phyloP scores from a whole-genome alignment of 2,797 vertebrate genomes.

The Synaphobranchus kaupii region DNA sequence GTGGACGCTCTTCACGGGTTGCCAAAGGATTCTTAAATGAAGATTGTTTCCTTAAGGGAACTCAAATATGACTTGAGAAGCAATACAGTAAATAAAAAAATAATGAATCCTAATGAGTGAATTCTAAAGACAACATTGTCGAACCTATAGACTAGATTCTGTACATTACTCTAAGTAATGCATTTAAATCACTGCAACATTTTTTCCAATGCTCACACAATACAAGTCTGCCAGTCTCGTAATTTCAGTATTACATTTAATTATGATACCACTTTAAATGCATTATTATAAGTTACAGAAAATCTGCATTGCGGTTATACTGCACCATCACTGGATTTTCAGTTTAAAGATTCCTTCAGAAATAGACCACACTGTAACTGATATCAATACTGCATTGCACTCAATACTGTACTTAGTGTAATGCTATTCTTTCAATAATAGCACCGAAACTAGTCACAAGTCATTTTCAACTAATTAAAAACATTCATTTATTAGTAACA shows the following conservation, averaged over 20 bases:
- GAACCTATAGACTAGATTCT: slow-evolving; percentile 8
- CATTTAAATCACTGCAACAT: background rate
- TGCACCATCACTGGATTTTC: background rate
- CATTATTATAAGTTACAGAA: background rate
- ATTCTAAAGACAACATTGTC: background rate
- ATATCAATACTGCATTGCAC: background rate
- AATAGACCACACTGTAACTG: background rate
- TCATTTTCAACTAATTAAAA: slow-evolving; percentile 32
- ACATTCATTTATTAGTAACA: slow-evolving; percentile 18
- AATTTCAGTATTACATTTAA: background rate
- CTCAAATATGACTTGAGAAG: background rate
- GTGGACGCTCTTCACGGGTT: background rate
- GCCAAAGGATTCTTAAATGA: background rate
- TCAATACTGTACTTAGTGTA: background rate
- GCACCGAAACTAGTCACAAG: slow-evolving; percentile 11
- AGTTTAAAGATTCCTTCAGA: background rate
- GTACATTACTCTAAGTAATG: background rate
- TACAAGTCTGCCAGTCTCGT: background rate
- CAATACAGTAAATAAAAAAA: background rate
- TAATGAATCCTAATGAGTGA: background rate
- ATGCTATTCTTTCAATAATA: background rate
- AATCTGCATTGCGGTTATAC: background rate
- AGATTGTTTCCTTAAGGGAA: background rate
- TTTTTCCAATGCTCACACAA: background rate
- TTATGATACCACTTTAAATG: background rate